Base-by-base conservation (phyloP, 2,113 vertebrate genomes). In the Sturnus vulgaris region DNA sequence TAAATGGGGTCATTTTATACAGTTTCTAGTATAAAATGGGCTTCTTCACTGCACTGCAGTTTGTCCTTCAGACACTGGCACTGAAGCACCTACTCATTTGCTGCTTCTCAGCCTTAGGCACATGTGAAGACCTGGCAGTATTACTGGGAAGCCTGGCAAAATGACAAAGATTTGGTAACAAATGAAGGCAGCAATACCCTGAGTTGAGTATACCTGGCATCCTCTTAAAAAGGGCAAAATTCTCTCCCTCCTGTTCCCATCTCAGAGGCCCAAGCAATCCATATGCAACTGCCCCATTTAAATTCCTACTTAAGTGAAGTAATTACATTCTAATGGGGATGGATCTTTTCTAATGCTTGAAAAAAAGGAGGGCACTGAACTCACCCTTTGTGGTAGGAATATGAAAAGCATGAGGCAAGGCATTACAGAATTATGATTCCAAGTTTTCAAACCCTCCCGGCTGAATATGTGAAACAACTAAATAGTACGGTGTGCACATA, bases 291-390 rank as follows among this genome's bases (percentile, higher is more conserved):
- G 3, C 35, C 27, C 15, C 5, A 1, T 75, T 91, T 71, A 79
- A 33, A 78, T 86, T 83, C 65, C 76, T 70, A 8, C 53, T 69
- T 65, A 22, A 4, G 23, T 55, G 8, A 88, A 76, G 24, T 39
- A 20, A n/a, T n/a, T 64, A 20, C 0, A 0, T 61, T 82, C 22
- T 69, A 30, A 15, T 3, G 3, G 31, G n/a, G 40, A 31, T 82
- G 20, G n/a, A 47, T 85, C 33, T 88, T 90, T 92, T 46, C 42
- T 69, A 69, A 35, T 0, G 0, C 57, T 47, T 69, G 27, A 73
- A 80, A 69, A 71, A 37, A 81, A 15, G 6, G 18, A 82, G 23
- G 19, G 9, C 25, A 40, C 12, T 39, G 65, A 82, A 61, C 28
- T 80, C 20, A 20, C 5, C 7, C 25, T 28, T 81, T 76, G 33